Evolutionary conservation across 2,113 vertebrate genomes (phyloP).

Genomic region (Glaucidium brasilianum): DNA sequence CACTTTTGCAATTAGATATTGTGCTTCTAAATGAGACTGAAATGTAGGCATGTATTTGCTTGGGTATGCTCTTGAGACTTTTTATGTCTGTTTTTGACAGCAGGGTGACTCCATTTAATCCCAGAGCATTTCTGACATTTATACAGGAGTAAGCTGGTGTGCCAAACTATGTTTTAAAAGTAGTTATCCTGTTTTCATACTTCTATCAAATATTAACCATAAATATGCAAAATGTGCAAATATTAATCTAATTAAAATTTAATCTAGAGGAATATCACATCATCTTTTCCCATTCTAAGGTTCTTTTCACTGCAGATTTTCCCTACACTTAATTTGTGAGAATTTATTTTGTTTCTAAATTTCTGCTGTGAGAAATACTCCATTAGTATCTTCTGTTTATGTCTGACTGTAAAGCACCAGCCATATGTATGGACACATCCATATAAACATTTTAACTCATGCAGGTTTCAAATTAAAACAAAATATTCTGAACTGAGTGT

Average conservation of each 20-base stretch:
- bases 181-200: neutral
- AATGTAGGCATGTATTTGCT: neutral
- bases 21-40: slow-evolving; percentile 3
- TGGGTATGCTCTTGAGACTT: neutral
- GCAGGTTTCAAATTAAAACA: neutral
- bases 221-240: neutral
- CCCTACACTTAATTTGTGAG: neutral
- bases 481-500: neutral
- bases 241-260: neutral
- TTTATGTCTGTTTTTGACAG: neutral
- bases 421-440: neutral
- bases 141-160: neutral
- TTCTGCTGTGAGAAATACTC: neutral
- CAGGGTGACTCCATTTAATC: neutral
- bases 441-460: neutral
- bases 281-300: neutral
- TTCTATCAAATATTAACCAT: neutral
- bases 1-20: slow-evolving; percentile 49
- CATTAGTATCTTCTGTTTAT: neutral
- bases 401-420: neutral
- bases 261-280: neutral
- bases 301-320: neutral
- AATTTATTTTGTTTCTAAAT: neutral
- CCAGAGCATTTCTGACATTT: neutral
- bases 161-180: neutral